A percentile compares a stretch with the other conserved stretches of the same genome.
phyloP scores from a whole-genome alignment of 64 coral and sea anemone genomes.

The Montipora foliosa region DNA sequence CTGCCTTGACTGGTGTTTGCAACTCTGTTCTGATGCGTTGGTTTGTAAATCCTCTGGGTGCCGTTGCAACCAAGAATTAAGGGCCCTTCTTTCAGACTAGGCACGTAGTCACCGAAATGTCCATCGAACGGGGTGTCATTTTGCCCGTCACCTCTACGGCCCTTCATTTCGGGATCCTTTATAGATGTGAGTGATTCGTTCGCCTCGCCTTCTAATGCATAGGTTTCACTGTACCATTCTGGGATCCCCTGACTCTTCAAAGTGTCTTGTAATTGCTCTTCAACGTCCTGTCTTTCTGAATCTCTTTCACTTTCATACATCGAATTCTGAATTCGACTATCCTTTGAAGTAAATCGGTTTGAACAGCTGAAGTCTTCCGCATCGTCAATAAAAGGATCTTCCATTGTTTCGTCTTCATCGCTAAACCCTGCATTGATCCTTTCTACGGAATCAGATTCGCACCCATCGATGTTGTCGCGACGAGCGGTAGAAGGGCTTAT shows the following conservation, averaged over 20 bases:
- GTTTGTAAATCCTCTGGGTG: neutral
- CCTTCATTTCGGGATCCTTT: neutral
- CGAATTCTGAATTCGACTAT: neutral
- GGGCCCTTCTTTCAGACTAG: neutral
- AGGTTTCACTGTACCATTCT: neutral
- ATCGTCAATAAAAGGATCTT: neutral
- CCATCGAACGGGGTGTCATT: neutral
- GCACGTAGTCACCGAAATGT: neutral
- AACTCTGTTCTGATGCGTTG: neutral
- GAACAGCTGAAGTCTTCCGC: neutral
- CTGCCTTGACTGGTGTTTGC: neutral
- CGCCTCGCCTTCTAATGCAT: neutral
- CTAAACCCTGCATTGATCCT: constrained; percentile 19
- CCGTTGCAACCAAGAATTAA: neutral
- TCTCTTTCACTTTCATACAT: neutral
- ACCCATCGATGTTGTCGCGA: constrained; percentile 34
- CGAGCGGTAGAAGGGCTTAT: neutral
- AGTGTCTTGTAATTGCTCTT: neutral
- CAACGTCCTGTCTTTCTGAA: neutral
- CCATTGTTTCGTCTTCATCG: neutral
- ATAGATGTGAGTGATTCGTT: neutral
- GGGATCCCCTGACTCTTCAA: neutral
- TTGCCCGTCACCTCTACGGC: neutral
- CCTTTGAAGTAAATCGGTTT: neutral
- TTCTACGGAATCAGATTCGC: constrained; percentile 13